phyloP scores from a whole-genome alignment of 2,113 vertebrate genomes.

The Castor canadensis region DNA sequence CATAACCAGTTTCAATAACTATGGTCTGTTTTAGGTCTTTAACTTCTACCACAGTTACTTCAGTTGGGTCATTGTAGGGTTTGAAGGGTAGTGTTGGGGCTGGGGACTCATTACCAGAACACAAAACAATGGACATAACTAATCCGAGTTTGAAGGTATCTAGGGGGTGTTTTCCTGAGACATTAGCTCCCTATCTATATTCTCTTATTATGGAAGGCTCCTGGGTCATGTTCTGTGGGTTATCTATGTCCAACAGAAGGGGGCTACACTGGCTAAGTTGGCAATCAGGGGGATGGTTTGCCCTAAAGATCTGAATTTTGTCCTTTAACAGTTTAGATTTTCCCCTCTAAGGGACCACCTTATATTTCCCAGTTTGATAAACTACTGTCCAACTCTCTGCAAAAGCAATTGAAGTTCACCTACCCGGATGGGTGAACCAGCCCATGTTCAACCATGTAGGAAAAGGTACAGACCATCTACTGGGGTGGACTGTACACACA shows the following conservation, averaged over 20 bases:
- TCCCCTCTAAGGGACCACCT: background rate
- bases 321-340: too few relatives aligned
- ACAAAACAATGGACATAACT: too few relatives aligned
- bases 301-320: too few relatives aligned
- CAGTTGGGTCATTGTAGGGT: background rate
- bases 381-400: too few relatives aligned
- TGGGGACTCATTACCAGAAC: background rate
- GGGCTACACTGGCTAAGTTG: background rate
- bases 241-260: background rate
- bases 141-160: too few relatives aligned
- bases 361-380: too few relatives aligned
- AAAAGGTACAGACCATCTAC: background rate
- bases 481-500: background rate
- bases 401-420: too few relatives aligned
- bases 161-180: background rate
- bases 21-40: too few relatives aligned
- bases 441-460: too few relatives aligned
- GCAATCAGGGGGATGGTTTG: background rate
- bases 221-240: background rate
- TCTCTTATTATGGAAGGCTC: background rate
- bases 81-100: background rate
- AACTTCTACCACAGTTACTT: too few relatives aligned
- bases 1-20: too few relatives aligned
- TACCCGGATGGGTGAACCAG: too few relatives aligned
- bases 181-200: background rate